Evolutionary conservation across 2,888 invertebrate genomes (phyloP).

Genomic region (Andrena bucephala): DNA sequence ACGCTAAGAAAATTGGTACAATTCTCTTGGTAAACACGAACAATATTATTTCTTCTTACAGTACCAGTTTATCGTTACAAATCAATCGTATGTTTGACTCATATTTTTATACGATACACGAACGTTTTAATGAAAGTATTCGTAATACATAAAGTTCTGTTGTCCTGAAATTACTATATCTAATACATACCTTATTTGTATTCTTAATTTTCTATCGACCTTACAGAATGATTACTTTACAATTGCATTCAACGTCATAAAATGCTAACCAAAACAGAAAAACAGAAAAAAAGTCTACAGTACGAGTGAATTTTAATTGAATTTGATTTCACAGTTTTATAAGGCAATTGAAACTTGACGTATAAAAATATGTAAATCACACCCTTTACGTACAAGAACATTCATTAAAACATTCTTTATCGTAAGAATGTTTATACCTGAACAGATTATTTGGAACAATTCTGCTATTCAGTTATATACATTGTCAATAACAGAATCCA

Average conservation of each 20-base stretch:
- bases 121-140: constrained; percentile 60
- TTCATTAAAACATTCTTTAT: constrained; percentile 58
- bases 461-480: constrained; percentile 12
- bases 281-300: neutral
- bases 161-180: too few relatives aligned
- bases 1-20: constrained; percentile 32
- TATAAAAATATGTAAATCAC: neutral
- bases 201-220: neutral
- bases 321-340: neutral
- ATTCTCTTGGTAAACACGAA: constrained; percentile 28
- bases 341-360: neutral
- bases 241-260: neutral
- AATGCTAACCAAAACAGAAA: too few relatives aligned
- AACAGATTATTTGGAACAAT: constrained; percentile 31
- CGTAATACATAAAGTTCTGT: neutral
- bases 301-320: neutral
- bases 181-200: neutral
- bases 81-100: neutral
- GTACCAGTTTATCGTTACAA: constrained; percentile 31
- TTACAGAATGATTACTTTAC: neutral
- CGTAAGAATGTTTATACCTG: constrained; percentile 11
- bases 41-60: constrained; percentile 32
- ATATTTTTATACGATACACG: neutral
- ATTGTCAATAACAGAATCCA: constrained; percentile 18
- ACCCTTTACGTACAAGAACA: neutral